phyloP scores from a whole-genome alignment of 2,797 vertebrate species.

The Pogonophryne albipinna region DNA sequence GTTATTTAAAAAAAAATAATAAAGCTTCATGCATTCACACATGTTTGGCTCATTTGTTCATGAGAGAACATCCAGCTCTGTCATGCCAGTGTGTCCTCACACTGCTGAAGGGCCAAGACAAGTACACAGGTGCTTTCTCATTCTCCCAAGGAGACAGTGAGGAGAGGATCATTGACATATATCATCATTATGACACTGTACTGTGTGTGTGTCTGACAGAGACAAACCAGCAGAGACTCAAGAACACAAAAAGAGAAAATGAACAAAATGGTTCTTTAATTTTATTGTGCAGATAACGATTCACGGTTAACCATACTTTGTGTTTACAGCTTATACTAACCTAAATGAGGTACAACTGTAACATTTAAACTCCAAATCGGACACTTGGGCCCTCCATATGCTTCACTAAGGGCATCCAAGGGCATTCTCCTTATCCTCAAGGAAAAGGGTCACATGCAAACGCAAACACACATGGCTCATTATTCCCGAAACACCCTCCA shows the following conservation, averaged over 20 bases:
- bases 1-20: not conserved
- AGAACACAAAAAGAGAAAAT: not conserved
- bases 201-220: constrained; percentile 3
- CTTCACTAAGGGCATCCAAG: not conserved
- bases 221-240: constrained; percentile 8
- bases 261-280: not conserved
- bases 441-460: not conserved
- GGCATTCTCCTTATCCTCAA: not conserved
- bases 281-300: no score
- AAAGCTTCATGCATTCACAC: constrained; percentile 15
- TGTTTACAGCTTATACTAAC: not conserved
- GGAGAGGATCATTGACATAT: constrained; percentile 40
- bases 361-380: not conserved
- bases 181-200: constrained; percentile 35
- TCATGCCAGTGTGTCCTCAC: constrained; percentile 35
- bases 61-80: constrained; percentile 37
- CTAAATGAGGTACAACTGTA: not conserved
- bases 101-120: constrained; percentile 36
- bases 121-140: constrained; percentile 58
- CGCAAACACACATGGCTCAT: not conserved
- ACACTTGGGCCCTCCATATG: not conserved
- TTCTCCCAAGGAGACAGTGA: constrained; percentile 35
- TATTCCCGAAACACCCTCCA: constrained; percentile 6
- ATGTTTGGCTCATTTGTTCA: constrained; percentile 55
- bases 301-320: no score